phyloP scores from a whole-genome alignment of 2,797 vertebrate genomes.

The Phrynocephalus guinanensis region DNA sequence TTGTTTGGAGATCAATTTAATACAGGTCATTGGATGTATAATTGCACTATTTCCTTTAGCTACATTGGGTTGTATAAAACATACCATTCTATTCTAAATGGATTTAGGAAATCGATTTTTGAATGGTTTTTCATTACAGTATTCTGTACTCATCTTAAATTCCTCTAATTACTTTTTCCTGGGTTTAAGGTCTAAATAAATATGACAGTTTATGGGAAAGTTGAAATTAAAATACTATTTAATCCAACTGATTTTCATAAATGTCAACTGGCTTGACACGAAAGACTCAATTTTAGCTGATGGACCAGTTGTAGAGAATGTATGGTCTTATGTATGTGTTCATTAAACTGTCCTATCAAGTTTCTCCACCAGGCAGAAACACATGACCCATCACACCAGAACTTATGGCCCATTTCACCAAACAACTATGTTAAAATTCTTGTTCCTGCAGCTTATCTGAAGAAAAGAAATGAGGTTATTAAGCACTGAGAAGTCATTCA shows the following conservation, averaged over 20 bases:
- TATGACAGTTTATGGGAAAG: background rate
- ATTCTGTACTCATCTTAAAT: background rate
- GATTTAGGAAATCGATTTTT: constrained; percentile 25
- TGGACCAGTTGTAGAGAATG: no score
- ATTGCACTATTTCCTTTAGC: constrained; percentile 6
- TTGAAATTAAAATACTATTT: background rate
- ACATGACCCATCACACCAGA: no score
- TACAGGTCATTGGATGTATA: background rate
- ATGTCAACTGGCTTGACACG: background rate
- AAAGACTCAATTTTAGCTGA: background rate
- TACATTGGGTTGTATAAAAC: constrained; percentile 14
- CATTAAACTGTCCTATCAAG: no score
- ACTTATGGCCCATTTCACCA: no score
- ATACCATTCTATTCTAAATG: constrained; percentile 27
- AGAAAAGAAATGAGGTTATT: no score
- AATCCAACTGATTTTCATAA: background rate
- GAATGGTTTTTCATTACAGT: constrained; percentile 20
- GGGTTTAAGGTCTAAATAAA: background rate
- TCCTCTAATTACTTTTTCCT: constrained; percentile 5
- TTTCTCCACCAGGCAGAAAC: no score
- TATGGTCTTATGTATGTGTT: no score
- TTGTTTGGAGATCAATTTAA: constrained; percentile 26
- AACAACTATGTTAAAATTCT: no score
- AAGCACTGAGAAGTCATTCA: no score
- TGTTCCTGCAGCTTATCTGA: no score